Conservation (phyloP, 2,113 vertebrate species). For the Platichthys flesus region DNA sequence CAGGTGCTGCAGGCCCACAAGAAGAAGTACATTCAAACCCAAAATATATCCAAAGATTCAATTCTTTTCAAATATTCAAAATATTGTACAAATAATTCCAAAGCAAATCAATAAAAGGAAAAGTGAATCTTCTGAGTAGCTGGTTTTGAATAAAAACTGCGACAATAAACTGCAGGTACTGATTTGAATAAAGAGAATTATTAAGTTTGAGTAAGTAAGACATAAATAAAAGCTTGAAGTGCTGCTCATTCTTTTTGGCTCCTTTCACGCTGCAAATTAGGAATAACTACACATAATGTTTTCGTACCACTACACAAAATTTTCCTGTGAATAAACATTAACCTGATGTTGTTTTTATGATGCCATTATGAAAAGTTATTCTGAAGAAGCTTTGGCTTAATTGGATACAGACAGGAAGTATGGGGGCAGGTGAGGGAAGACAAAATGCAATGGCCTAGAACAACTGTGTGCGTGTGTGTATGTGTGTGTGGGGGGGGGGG, state of each 20-base stretch:
- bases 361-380: not conserved
- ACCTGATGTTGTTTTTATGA: not conserved
- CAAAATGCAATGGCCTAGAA: not conserved
- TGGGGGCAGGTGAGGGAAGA: not conserved
- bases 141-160: no score
- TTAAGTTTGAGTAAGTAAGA: not conserved
- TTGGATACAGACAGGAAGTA: not conserved
- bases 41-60: no score
- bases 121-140: no score
- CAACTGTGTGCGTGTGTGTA: not conserved
- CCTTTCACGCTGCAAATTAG: not conserved
- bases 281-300: not conserved
- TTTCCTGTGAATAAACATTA: not conserved
- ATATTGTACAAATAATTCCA: no score
- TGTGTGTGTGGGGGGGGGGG: no score
- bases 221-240: not conserved
- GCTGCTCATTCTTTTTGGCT: not conserved
- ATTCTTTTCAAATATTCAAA: no score
- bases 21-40: no score
- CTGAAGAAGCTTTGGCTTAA: not conserved
- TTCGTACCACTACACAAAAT: not conserved
- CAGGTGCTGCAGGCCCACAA: no score
- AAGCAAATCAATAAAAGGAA: no score
- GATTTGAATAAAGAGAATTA: conserved; percentile 10
- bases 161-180: not conserved